These are phyloP conservation scores for Sarcophaga rosellei DNA, from an alignment of 2,888 invertebrate genomes.

Conservation along the genomic window DNA sequence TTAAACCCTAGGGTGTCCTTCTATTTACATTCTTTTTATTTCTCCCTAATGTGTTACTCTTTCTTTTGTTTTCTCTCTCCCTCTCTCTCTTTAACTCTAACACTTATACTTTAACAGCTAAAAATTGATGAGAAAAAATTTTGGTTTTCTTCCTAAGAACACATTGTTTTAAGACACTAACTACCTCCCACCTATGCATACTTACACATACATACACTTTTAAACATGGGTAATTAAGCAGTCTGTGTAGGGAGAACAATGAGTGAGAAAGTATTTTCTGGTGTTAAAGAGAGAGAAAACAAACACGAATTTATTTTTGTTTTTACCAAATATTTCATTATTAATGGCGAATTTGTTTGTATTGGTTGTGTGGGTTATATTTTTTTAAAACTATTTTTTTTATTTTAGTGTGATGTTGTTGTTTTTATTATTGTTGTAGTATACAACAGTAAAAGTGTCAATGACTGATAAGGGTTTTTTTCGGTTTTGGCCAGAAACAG, in stretches of 20 bases:
- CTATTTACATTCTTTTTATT: not conserved
- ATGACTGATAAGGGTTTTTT: conserved; percentile 60
- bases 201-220: not conserved
- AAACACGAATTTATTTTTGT: not conserved
- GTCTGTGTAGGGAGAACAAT: not conserved
- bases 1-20: conserved; percentile 26
- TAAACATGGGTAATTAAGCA: not conserved
- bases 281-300: conserved; percentile 14
- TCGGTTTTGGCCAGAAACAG: conserved; percentile 3
- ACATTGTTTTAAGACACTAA: not conserved
- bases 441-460: conserved; percentile 53
- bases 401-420: not conserved
- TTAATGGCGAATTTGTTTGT: not conserved
- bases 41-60: not conserved
- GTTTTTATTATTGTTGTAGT: conserved; percentile 15
- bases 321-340: not conserved
- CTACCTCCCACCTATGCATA: not conserved
- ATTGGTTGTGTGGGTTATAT: not conserved
- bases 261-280: conserved; percentile 42
- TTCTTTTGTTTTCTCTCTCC: not conserved
- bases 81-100: not conserved
- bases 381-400: not conserved
- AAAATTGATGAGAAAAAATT: conserved; percentile 3
- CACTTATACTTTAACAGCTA: too few relatives aligned
- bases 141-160: conserved; percentile 2